phyloP scores from a whole-genome alignment of 2,888 invertebrate species.

The Ecdyonurus torrentis region DNA sequence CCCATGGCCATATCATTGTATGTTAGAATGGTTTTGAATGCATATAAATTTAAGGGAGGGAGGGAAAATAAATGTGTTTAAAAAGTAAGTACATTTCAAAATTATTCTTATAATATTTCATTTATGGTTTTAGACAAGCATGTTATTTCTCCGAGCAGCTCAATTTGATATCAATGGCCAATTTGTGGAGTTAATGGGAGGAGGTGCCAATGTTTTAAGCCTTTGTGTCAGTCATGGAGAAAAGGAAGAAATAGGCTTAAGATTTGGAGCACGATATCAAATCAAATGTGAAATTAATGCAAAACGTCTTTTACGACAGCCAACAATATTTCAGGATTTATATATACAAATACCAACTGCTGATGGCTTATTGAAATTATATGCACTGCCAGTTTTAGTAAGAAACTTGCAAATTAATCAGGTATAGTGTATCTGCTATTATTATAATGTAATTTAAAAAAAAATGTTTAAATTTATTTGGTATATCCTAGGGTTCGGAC shows the following conservation, averaged over 20 bases:
- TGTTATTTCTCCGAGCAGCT: constrained; percentile 9
- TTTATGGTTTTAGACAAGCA: no score
- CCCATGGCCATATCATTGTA: no score
- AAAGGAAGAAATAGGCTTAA: constrained; percentile 20
- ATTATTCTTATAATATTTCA: no score
- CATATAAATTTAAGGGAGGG: no score
- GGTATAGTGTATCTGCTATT: constrained; percentile 4
- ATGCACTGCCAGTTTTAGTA: constrained; percentile 38
- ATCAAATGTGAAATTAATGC: constrained; percentile 23
- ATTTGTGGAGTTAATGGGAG: constrained; percentile 4
- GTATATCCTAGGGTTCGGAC: constrained; percentile 26
- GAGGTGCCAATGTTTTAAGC: constrained; percentile 13
- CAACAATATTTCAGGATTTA: constrained; percentile 33
- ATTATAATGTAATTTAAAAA: constrained; percentile 1
- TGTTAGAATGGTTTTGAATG: no score
- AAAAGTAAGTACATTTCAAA: no score
- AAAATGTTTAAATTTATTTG: constrained; percentile 10
- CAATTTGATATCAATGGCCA: not conserved
- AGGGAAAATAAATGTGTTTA: no score
- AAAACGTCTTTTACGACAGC: constrained; percentile 23
- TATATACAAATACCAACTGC: constrained; percentile 28
- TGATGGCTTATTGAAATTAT: constrained; percentile 23
- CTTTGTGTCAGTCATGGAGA: constrained; percentile 22
- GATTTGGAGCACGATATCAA: constrained; percentile 26
- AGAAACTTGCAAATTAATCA: constrained; percentile 27